A percentile compares a stretch with the other conserved stretches of the same genome.
Evolutionary conservation across 2,888 invertebrate species (phyloP).

Genomic region (Cephus nigrinus): DNA sequence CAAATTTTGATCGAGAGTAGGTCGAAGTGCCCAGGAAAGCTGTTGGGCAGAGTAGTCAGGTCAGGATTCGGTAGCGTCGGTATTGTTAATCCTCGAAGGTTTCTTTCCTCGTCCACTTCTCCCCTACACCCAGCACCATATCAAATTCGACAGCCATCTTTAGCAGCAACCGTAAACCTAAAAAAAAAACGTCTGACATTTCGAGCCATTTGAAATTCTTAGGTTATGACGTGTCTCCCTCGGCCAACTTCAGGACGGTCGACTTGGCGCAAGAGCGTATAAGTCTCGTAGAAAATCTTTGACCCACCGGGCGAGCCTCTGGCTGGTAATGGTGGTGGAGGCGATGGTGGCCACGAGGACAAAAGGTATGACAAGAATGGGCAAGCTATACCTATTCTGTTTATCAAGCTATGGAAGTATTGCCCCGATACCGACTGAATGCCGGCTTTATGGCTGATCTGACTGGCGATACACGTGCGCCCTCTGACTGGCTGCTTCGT

Average conservation of each 20-base stretch:
- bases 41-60: conserved; percentile 5
- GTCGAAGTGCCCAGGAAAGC: conserved; percentile 22
- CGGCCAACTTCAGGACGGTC: neutral
- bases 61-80: conserved; percentile 40
- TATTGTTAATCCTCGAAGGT: conserved; percentile 31
- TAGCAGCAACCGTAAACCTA: neutral
- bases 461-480: conserved; percentile 45
- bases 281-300: conserved; percentile 45
- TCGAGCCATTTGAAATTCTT: no score
- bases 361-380: conserved; percentile 56
- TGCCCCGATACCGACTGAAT: conserved; percentile 59
- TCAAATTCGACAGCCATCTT: neutral
- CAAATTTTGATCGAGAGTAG: conserved; percentile 28
- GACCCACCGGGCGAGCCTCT: conserved; percentile 27
- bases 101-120: neutral
- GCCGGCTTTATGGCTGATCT: conserved; percentile 59
- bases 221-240: no score
- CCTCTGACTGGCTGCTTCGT: neutral
- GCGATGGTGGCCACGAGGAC: conserved; percentile 26
- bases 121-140: neutral
- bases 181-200: neutral
- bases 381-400: conserved; percentile 55
- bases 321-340: neutral
- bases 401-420: conserved; percentile 58
- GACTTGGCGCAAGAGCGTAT: conserved; percentile 27